Percentiles rank a stretch among this genome's conserved stretches.
Evolutionary conservation across 2,797 vertebrate genomes (phyloP).

Genomic region (Gallinago stenura): DNA sequence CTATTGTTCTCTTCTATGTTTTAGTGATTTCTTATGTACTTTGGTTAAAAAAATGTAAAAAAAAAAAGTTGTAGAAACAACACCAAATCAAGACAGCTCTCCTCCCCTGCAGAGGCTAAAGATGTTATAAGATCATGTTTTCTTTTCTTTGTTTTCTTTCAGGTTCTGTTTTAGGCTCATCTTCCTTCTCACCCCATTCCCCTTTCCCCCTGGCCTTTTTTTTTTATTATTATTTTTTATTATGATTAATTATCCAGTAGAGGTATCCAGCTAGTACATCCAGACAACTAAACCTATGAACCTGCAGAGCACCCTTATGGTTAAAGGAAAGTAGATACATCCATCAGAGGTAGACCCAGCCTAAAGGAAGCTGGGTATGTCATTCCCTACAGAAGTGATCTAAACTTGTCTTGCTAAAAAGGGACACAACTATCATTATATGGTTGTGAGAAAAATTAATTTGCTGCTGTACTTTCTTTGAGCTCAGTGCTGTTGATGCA

Average conservation of each 20-base stretch:
- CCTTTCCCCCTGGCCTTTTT: rapidly evolving
- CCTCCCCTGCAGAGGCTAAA: background rate
- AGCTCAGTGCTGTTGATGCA: rapidly evolving
- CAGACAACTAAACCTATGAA: background rate
- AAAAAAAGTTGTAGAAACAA: background rate
- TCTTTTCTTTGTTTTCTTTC: background rate
- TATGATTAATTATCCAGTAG: background rate
- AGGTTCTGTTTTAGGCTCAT: background rate
- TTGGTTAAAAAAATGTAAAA: background rate
- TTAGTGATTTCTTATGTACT: background rate
- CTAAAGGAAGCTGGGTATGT: background rate
- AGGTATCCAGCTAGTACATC: background rate
- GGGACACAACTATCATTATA: background rate
- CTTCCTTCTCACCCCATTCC: background rate
- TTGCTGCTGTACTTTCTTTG: background rate
- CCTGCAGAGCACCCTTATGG: background rate
- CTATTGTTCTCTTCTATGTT: background rate
- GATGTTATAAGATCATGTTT: rapidly evolving
- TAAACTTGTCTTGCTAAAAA: background rate
- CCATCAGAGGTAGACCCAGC: background rate
- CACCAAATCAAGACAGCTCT: background rate
- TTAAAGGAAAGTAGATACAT: background rate
- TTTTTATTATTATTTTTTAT: too few species aligned
- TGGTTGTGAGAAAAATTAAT: background rate
- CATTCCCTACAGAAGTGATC: background rate